A percentile compares a stretch with the other conserved stretches of the same genome.
phyloP scores from a whole-genome alignment of 2,888 invertebrate species.

The Lottia gigantea region DNA sequence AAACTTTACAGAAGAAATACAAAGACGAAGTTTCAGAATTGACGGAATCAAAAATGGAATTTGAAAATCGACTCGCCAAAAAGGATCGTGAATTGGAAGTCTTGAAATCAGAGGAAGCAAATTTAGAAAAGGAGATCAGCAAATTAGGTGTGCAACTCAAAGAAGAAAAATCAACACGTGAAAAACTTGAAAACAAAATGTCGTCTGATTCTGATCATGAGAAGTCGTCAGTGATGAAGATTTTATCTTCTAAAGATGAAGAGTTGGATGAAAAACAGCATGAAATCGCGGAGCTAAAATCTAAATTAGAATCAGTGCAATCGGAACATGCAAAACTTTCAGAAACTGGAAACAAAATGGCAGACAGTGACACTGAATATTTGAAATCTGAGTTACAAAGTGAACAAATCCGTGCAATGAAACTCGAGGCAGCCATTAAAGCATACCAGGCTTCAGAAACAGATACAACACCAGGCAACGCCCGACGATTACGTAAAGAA shows the following conservation, averaged over 20 bases:
- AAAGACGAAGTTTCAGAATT: constrained; percentile 28
- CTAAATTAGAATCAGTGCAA: neutral
- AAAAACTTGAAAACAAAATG: neutral
- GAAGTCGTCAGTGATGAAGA: neutral
- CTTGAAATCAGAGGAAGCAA: constrained; percentile 26
- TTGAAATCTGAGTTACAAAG: constrained; percentile 19
- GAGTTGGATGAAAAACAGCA: constrained; percentile 20
- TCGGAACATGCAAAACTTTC: neutral
- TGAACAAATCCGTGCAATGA: constrained; percentile 31
- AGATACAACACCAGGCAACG: constrained; percentile 28
- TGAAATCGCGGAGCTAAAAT: neutral
- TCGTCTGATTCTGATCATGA: neutral
- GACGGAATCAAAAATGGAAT: constrained; percentile 22
- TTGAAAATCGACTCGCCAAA: constrained; percentile 15
- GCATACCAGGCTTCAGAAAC: constrained; percentile 31
- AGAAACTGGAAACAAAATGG: neutral
- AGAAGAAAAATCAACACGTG: constrained; percentile 19
- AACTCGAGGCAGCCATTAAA: constrained; percentile 33
- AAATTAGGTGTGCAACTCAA: constrained; percentile 21
- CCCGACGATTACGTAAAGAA: constrained; percentile 38
- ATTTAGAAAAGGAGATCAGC: constrained; percentile 20
- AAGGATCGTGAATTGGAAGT: constrained; percentile 22
- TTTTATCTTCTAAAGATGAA: constrained; percentile 1
- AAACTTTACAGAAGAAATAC: constrained; percentile 39
- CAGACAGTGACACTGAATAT: neutral